Conservation (phyloP, 2,113 vertebrate species). For the Bungarus multicinctus region DNA sequence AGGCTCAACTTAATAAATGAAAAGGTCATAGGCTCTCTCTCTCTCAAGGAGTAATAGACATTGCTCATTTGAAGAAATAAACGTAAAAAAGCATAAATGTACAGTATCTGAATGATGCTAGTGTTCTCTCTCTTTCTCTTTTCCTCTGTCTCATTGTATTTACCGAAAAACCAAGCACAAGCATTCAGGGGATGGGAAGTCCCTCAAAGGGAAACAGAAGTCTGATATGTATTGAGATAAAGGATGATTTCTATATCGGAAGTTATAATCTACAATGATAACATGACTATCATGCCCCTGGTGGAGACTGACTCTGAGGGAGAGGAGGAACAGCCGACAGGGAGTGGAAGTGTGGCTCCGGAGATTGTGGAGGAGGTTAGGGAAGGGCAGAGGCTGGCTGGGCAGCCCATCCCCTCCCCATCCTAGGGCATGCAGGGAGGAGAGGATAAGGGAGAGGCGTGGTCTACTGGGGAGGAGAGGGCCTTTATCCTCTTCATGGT, state of each 20-base stretch:
- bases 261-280: rapidly evolving
- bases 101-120: not conserved
- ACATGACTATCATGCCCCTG: not conserved
- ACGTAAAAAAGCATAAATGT: not conserved
- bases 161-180: not conserved
- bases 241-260: not conserved
- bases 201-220: not conserved
- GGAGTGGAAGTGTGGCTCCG: no score
- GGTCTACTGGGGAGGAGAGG: no score
- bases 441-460: no score
- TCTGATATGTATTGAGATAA: not conserved
- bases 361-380: no score
- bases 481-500: no score
- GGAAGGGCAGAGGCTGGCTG: no score
- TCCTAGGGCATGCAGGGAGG: no score
- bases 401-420: no score
- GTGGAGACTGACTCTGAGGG: no score
- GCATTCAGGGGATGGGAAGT: not conserved
- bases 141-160: not conserved
- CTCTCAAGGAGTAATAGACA: not conserved
- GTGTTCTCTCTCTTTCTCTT: not conserved
- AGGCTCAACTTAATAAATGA: constrained; percentile 13
- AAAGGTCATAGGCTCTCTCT: constrained; percentile 22
- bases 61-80: constrained; percentile 8
- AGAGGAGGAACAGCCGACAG: no score